These are phyloP conservation scores for Xylocopa sonorina DNA, from an alignment of 1,140 invertebrate species.

Conservation along the genomic window DNA sequence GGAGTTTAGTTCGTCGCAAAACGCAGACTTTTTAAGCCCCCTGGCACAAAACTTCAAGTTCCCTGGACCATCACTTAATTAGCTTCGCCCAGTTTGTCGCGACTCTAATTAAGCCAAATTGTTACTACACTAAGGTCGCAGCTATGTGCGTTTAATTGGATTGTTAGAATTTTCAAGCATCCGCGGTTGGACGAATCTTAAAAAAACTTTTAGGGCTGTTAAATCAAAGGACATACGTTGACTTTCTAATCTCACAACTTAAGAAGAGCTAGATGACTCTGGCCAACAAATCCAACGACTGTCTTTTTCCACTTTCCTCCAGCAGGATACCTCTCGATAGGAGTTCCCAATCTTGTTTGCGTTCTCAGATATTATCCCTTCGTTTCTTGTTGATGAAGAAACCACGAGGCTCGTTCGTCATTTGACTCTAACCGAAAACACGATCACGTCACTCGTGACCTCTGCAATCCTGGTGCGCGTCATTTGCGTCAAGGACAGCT, in stretches of 20 bases:
- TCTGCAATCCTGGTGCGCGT: neutral
- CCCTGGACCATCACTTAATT: neutral
- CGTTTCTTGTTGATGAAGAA: slow-evolving; percentile 3
- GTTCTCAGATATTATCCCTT: neutral
- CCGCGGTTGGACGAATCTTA: too few relatives aligned
- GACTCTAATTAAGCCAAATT: neutral
- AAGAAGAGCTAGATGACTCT: too few relatives aligned
- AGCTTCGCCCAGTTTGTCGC: neutral
- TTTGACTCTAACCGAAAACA: slow-evolving; percentile 27
- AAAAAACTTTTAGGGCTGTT: too few relatives aligned
- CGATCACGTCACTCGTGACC: slow-evolving; percentile 3
- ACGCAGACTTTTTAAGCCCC: neutral
- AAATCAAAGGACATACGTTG: too few relatives aligned
- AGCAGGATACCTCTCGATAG: neutral
- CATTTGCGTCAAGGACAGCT: slow-evolving; percentile 8
- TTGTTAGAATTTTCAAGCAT: neutral
- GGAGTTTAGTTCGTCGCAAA: neutral
- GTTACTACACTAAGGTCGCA: neutral
- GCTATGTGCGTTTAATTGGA: neutral
- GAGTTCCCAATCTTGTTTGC: neutral
- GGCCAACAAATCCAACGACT: neutral
- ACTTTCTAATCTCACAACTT: too few relatives aligned
- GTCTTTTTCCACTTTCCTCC: neutral
- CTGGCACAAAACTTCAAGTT: neutral
- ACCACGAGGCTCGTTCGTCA: slow-evolving; percentile 31